Evolutionary conservation across 2,113 vertebrate species (phyloP), one percentile per base, ranked within the genome.

Genomic region (Puntigrus tetrazona): DNA sequence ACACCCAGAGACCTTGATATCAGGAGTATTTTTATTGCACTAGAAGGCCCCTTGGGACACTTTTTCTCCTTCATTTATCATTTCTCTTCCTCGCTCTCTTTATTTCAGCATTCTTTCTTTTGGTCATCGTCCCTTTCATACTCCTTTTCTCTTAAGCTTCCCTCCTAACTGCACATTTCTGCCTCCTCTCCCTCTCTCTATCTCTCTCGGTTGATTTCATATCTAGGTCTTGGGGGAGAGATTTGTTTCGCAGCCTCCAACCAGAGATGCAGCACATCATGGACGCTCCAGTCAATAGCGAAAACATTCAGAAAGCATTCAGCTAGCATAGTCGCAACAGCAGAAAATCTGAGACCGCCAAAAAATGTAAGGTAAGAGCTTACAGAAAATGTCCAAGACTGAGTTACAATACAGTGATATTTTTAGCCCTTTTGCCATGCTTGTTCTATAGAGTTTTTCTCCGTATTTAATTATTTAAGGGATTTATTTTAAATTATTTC

Each of bases 191-290:
- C 11, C 43, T 47, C 81, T 75, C 41, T 41, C 10, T 84, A 34
- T 20, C 41, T 69, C 70, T 81, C 76, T 52, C 59, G 89, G 84
- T 63, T 89, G 87, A 86, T 82, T 89, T 88, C 88, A 87, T 85
- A 89, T 88, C 78, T 87, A 86, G 88, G 85, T 81, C 88, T 88
- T 76, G 61, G 38, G 61, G 67, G 83, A 74, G 61, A 76, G 50
- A 70, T 88, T 55, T 43, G 72, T 84, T 86, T 80, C 50, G 78
- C 47, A 5, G 67, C 52, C 59, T 65, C 57, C 31, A 84, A 84
- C 67, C 77, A 78, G 18, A 67, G 63, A 78, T 88, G 78, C 43
- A 82, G 38, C 73, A 47, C 8, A 61, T 43, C 16, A 16, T n/a
- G 36, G 78, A 65, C 74, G 11, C 31, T 75, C 45, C 14, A 45